phyloP scores from a whole-genome alignment of 2,888 invertebrate species.

The Arrhopalites spinosus region DNA sequence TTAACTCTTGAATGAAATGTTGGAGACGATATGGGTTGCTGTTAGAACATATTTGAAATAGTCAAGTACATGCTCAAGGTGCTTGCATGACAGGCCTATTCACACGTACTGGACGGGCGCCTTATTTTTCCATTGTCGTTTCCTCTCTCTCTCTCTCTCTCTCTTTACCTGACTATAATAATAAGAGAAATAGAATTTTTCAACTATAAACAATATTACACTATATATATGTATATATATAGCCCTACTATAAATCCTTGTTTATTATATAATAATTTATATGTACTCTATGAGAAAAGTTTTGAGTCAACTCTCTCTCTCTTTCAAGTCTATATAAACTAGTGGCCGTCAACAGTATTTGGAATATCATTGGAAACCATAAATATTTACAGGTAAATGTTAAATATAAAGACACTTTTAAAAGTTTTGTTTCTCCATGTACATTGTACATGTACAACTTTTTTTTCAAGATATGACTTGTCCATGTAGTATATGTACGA shows the following conservation, averaged over 20 bases:
- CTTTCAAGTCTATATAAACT: too few relatives aligned
- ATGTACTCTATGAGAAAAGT: too few relatives aligned
- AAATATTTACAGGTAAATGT: conserved; percentile 3
- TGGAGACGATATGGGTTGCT: too few relatives aligned
- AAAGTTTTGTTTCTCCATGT: too few relatives aligned
- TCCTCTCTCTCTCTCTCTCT: conserved; percentile 10
- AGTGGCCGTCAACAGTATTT: too few relatives aligned
- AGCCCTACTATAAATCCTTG: not conserved
- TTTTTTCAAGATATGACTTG: too few relatives aligned
- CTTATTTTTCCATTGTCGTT: conserved; percentile 29
- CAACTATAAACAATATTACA: not conserved
- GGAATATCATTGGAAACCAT: not conserved
- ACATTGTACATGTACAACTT: too few relatives aligned
- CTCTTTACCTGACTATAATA: not conserved
- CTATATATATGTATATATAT: not conserved
- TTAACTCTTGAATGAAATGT: too few relatives aligned
- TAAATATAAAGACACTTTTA: too few relatives aligned
- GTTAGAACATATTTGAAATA: too few relatives aligned
- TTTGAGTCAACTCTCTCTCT: not conserved
- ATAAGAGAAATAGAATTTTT: not conserved
- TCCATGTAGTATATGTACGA: too few relatives aligned
- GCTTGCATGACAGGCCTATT: conserved; percentile 47
- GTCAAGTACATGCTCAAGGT: conserved; percentile 31
- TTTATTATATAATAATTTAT: not conserved
- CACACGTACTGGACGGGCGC: conserved; percentile 41